Percentiles rank a stretch among this genome's conserved stretches.
Conservation (phyloP, 2,888 invertebrate genomes). For the Acanthosepion esculentum region DNA sequence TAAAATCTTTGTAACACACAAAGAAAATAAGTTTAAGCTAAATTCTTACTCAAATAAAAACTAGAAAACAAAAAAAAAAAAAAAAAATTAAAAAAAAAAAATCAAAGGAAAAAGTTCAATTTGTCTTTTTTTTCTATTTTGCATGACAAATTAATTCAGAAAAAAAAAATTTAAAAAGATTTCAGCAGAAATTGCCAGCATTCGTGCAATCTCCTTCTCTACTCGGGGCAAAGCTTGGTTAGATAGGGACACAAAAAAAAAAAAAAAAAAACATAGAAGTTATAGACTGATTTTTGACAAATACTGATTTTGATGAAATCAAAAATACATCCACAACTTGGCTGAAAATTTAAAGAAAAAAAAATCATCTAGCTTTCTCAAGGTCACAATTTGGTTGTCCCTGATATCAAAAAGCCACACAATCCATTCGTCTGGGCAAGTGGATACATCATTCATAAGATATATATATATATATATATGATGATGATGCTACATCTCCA, state of each 20-base stretch:
- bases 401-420: not conserved
- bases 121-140: not conserved
- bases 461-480: not conserved
- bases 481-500: not conserved
- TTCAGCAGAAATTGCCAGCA: not conserved
- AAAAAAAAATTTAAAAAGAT: not conserved
- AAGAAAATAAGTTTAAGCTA: too few species aligned
- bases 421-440: not conserved
- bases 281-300: not conserved
- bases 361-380: not conserved
- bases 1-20: too few species aligned
- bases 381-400: constrained; percentile 4
- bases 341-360: not conserved
- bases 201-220: not conserved
- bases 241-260: not conserved
- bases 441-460: not conserved
- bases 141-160: not conserved
- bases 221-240: not conserved
- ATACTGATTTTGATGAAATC: not conserved
- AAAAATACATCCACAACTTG: not conserved
- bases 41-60: not conserved
- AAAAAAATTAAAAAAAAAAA: not conserved
- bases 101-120: not conserved
- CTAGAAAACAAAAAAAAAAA: not conserved
- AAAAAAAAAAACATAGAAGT: too few species aligned